Base-by-base conservation (phyloP, 2,113 vertebrate genomes). In the Lichenostomus cassidix region DNA sequence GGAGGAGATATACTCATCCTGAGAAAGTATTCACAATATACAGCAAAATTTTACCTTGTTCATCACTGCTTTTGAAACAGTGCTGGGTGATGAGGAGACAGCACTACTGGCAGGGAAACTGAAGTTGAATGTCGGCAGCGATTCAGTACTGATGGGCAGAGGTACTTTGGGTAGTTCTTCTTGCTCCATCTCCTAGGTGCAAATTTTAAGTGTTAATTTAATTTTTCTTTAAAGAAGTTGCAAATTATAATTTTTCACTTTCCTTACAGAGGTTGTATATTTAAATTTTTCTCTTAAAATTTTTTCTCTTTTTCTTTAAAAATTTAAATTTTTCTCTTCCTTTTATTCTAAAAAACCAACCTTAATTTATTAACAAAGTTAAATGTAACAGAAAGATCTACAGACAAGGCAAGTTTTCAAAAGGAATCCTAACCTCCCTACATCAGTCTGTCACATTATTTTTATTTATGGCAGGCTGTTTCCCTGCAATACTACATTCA, bases 101-200 rank as follows among this genome's bases (percentile, higher is more conserved):
- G 98, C 53, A 23, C 94, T 96, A 60, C 81, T 97, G 78, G 80
- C 59, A 65, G 98, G 94, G 35, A 98, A 97, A 87, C 79, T 96
- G 87, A 99, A 99, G 97, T 37, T 99, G 97, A 99, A 99, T 0
- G 97, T 98, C n/a, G 99, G 99, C 95, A 99, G 97, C 16, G 98
- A 97, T 21, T 98, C 97, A 60, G 95, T 97, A 94, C 97, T 97
- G 95, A 99, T 98, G 74, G 99, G 99, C 35, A 99, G 98, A 60
- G 99, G 98, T 81, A 99, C 97, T 71, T 98, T 94, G 1, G 99
- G 99, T 87, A 99, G 98, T 44, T 97, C 96, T 21, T 98, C 98
- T 20, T 97, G 94, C 77, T 98, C 98, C 39, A 93, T 78, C 94
- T 98, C 97, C 99, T 98, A 92, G n/a, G 96, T 53, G 64, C 55